Evolutionary conservation across 2,797 vertebrate genomes (phyloP).

Genomic region (Otolemur crassicaudatus): DNA sequence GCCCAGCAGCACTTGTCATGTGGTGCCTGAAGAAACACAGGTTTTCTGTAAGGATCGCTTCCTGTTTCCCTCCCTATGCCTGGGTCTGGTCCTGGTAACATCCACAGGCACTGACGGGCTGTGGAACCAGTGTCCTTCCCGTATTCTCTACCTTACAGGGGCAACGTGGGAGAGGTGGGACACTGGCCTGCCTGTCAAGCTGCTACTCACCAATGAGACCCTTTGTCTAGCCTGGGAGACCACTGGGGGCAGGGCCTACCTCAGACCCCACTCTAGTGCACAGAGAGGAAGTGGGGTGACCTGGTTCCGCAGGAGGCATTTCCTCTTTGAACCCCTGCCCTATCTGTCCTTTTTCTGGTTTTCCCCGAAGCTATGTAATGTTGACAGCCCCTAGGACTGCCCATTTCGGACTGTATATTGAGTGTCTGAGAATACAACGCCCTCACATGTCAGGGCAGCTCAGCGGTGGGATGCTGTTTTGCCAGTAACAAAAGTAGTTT

Average conservation of each 20-base stretch:
- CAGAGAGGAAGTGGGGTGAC: neutral
- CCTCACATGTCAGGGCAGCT: neutral
- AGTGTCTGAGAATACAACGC: neutral
- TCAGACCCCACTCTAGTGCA: neutral
- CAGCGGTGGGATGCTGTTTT: neutral
- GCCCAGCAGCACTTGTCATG: neutral
- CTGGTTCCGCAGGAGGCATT: slow-evolving; percentile 42
- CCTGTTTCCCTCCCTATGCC: neutral
- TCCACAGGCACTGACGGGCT: neutral
- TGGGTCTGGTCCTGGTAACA: neutral
- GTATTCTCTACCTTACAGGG: neutral
- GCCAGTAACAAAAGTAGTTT: neutral
- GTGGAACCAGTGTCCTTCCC: neutral
- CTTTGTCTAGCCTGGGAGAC: slow-evolving; percentile 18
- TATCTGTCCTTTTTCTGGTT: slow-evolving; percentile 11
- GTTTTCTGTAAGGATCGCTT: neutral
- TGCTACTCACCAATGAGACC: neutral
- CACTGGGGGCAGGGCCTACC: neutral
- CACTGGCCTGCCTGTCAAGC: neutral
- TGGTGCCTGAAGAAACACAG: neutral
- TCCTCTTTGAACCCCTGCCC: slow-evolving; percentile 47
- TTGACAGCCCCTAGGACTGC: neutral
- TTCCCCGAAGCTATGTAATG: slow-evolving; percentile 28
- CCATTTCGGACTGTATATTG: neutral
- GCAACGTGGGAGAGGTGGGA: neutral